Percentiles rank a stretch among this genome's conserved stretches.
Evolutionary conservation across 2,797 vertebrate genomes (phyloP).

Genomic region (Tauraco hartlaubi): DNA sequence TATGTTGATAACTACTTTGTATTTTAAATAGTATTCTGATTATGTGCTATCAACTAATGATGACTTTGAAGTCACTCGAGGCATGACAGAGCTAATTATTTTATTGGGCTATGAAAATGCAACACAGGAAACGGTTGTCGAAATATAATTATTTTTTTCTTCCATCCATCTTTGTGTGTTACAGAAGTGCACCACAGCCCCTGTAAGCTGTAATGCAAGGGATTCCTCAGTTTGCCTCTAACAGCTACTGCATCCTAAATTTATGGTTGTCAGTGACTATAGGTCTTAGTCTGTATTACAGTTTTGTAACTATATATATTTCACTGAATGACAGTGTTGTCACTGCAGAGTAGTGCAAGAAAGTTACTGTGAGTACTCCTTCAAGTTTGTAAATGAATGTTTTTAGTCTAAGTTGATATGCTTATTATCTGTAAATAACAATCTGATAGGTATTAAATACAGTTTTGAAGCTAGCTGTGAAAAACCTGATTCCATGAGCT

Average conservation of each 20-base stretch:
- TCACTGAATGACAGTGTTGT: not conserved
- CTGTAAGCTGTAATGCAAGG: not conserved
- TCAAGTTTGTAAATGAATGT: not conserved
- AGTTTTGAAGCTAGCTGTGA: not conserved
- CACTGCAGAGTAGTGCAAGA: not conserved
- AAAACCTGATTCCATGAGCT: not conserved
- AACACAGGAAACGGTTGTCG: not conserved
- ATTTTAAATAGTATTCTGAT: not conserved
- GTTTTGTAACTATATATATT: not conserved
- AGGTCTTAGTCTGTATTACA: too few species aligned
- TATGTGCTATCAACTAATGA: not conserved
- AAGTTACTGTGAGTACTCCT: not conserved
- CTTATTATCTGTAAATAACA: not conserved
- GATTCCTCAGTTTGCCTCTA: not conserved
- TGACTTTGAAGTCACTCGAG: not conserved
- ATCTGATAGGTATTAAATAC: not conserved
- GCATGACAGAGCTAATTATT: not conserved
- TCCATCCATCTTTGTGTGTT: not conserved
- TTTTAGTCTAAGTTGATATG: not conserved
- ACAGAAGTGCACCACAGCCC: not conserved
- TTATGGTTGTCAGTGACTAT: not conserved
- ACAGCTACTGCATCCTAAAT: not conserved
- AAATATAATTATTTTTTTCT: not conserved
- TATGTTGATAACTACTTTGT: not conserved
- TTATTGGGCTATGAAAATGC: not conserved